Percentiles rank a stretch among this genome's conserved stretches.
phyloP scores from a whole-genome alignment of 1,140 invertebrate species.

The Saccostrea cuccullata region DNA sequence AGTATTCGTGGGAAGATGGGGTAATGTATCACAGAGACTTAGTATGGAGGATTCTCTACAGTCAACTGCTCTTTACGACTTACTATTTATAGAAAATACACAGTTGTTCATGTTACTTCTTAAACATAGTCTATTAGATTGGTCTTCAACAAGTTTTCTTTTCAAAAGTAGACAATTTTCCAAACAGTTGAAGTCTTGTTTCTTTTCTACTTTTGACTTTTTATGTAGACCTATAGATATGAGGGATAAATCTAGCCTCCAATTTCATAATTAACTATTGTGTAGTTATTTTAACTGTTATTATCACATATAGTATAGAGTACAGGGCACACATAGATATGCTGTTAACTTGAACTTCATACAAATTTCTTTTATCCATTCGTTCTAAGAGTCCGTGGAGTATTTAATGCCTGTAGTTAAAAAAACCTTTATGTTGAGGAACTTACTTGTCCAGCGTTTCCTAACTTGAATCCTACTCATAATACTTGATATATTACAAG shows the following conservation, averaged over 20 bases:
- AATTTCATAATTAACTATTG: background rate
- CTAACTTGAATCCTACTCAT: background rate
- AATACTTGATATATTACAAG: too few relatives aligned
- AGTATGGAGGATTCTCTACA: background rate
- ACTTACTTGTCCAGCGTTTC: background rate
- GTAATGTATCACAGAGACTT: constrained; percentile 50
- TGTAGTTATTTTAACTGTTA: background rate
- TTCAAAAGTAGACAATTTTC: background rate
- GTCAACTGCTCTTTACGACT: background rate
- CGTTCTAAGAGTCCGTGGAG: background rate
- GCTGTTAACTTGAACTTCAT: background rate
- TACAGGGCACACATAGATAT: background rate
- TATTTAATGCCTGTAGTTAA: background rate
- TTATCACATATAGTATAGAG: constrained; percentile 13
- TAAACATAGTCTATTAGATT: background rate
- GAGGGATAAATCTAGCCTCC: background rate
- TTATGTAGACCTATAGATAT: background rate
- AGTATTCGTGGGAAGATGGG: constrained; percentile 67
- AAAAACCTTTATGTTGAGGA: background rate
- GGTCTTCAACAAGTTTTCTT: background rate
- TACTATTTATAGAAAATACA: background rate
- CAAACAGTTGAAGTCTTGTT: background rate
- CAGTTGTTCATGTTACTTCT: background rate
- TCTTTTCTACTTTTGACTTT: background rate
- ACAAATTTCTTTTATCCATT: background rate